These are phyloP conservation scores for Maconellicoccus hirsutus DNA, from an alignment of 1,140 invertebrate genomes.

Conservation along the genomic window DNA sequence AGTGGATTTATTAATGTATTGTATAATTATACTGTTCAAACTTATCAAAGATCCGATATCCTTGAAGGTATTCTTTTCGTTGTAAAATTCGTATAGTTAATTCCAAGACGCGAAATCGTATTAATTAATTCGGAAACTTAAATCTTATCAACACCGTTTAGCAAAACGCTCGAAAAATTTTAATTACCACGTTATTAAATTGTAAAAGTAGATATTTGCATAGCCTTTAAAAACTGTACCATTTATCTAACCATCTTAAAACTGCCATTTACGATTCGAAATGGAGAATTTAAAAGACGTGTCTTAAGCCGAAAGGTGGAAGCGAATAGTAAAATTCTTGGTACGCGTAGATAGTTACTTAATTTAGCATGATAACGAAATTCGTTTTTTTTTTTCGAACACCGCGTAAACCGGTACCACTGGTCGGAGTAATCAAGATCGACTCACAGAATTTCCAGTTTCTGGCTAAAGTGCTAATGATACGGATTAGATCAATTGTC, in stretches of 20 bases:
- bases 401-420: neutral
- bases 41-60: too few relatives aligned
- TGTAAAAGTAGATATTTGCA: neutral
- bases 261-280: neutral
- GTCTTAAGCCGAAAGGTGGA: neutral
- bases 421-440: neutral
- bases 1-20: too few relatives aligned
- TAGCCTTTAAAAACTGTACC: neutral
- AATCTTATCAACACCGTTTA: neutral
- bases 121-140: neutral
- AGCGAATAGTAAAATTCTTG: neutral
- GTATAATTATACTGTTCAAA: too few relatives aligned
- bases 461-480: neutral
- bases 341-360: neutral
- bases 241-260: neutral
- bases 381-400: neutral
- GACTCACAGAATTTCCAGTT: neutral
- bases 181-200: neutral
- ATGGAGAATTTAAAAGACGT: neutral
- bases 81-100: too few relatives aligned
- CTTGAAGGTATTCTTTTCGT: too few relatives aligned
- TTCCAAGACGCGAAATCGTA: too few relatives aligned
- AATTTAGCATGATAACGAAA: constrained; percentile 7
- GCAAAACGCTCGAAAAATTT: neutral
- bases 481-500: constrained; percentile 8